Percentiles rank a stretch among this genome's conserved stretches.
These are phyloP conservation scores for Rambutsinella grinnellia DNA, from an alignment of 2,888 invertebrate species.

Conservation along the genomic window DNA sequence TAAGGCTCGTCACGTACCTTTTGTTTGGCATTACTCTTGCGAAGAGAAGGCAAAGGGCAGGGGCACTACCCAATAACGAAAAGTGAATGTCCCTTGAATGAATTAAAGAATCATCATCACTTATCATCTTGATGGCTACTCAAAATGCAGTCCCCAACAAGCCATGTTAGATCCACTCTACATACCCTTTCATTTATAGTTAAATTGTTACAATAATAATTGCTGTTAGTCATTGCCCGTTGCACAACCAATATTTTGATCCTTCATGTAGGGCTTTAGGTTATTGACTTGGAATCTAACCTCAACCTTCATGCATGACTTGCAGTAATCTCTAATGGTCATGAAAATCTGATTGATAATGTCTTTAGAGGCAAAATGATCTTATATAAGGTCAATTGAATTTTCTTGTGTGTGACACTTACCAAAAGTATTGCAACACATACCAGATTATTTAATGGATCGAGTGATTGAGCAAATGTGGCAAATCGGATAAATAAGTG, in stretches of 20 bases:
- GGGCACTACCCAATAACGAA: slow-evolving; percentile 16
- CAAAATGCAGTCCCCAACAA: too few relatives aligned
- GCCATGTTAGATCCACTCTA: too few relatives aligned
- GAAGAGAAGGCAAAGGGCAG: slow-evolving; percentile 50
- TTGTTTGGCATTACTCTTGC: slow-evolving; percentile 15
- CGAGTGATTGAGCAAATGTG: too few relatives aligned
- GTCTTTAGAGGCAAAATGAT: too few relatives aligned
- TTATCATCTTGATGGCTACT: not conserved
- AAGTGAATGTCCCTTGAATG: slow-evolving; percentile 37
- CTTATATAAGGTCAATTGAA: too few relatives aligned
- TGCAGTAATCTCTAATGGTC: not conserved
- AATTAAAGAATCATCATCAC: too few relatives aligned
- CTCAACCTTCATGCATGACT: slow-evolving; percentile 39
- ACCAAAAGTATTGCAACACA: not conserved
- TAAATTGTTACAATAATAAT: too few relatives aligned
- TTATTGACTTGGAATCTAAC: slow-evolving; percentile 47
- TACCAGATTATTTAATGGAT: not conserved
- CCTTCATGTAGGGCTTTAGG: too few relatives aligned
- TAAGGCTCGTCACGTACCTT: too few relatives aligned
- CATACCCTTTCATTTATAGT: too few relatives aligned
- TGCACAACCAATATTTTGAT: too few relatives aligned
- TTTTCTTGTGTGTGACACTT: not conserved
- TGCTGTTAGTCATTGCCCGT: not conserved
- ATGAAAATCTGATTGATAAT: not conserved
- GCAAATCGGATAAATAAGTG: too few relatives aligned